Evolutionary conservation across 2,797 vertebrate genomes (phyloP), one percentile per base, ranked within the genome.

Genomic region (Parauchenoglanis ngamensis): DNA sequence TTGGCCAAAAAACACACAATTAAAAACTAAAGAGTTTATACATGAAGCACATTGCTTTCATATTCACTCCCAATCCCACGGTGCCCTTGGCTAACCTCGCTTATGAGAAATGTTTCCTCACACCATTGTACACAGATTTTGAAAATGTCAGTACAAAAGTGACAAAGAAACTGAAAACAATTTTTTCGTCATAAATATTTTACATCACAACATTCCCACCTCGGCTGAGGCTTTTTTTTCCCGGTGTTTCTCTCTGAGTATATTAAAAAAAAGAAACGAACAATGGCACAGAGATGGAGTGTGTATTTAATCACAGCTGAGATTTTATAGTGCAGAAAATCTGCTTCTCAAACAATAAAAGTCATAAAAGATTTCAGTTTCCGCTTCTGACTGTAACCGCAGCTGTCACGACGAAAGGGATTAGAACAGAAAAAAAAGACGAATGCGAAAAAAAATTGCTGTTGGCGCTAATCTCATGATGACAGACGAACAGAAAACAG

Each of bases 361-460:
- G 80, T 67, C 80, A 73, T n/a, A 44, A 59, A 75, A n/a, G 54
- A 56, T 75, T 68, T 28, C 21, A n/a, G 83, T 75, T 84, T 73
- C 52, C 65, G 44, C 49, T 56, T 35, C 52, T n/a, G 54, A 49
- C 31, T 59, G 7, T 21, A 76, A 75, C 13, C 57, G 12, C 56
- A 54, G 81, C 63, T 23, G 81, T 54, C 81, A 83, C 6, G 10
- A 68, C 8, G 11, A 7, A 83, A 83, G 49, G n/a, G 44, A 68
- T 84, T 70, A 35, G 52, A 67, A 67, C 28, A 28, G 2, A 8
- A 44, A 6, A 79, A 40, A 35, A 3, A 40, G 77, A 80, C 40
- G 19, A 44, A 80, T 44, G 56, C 12, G 21, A 59, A 59, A 80
- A 21, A 61, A 80, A 80, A 59, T 8, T 19, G 59, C 79, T 83